These are phyloP conservation scores for Neomicropteryx cornuta DNA, from an alignment of 1,140 invertebrate species.

Conservation along the genomic window DNA sequence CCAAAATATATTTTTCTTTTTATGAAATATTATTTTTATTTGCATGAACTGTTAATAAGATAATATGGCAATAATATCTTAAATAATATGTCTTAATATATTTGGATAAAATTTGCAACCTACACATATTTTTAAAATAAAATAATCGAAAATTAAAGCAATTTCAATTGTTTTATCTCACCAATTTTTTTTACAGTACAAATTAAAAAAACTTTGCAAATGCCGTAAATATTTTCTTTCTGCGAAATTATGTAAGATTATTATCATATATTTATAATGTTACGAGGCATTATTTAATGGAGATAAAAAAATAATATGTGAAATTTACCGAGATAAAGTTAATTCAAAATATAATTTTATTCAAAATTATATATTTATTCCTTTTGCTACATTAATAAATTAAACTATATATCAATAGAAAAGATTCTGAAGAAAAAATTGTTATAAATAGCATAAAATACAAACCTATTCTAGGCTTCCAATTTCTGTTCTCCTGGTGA, in stretches of 20 bases:
- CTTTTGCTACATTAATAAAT: neutral
- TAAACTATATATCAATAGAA: constrained; percentile 1
- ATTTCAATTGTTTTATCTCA: no score
- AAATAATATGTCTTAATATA: no score
- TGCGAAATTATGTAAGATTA: no score
- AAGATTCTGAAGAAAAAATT: constrained; percentile 3
- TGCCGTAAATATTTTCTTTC: no score
- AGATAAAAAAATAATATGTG: neutral
- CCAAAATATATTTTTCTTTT: no score
- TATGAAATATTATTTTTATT: neutral
- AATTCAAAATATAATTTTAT: neutral
- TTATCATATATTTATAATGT: neutral
- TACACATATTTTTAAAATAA: no score
- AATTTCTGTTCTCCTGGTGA: constrained; percentile 54
- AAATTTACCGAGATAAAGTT: neutral
- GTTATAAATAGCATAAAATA: neutral
- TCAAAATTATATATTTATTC: neutral
- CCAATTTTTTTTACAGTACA: no score
- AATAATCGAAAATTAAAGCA: no score
- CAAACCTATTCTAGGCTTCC: constrained; percentile 57
- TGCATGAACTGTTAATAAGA: no score
- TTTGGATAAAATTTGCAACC: no score
- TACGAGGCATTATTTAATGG: neutral
- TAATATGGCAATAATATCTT: no score
- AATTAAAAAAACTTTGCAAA: no score